Conservation (phyloP, 2,888 invertebrate genomes). For the Steinernema hermaphroditum region DNA sequence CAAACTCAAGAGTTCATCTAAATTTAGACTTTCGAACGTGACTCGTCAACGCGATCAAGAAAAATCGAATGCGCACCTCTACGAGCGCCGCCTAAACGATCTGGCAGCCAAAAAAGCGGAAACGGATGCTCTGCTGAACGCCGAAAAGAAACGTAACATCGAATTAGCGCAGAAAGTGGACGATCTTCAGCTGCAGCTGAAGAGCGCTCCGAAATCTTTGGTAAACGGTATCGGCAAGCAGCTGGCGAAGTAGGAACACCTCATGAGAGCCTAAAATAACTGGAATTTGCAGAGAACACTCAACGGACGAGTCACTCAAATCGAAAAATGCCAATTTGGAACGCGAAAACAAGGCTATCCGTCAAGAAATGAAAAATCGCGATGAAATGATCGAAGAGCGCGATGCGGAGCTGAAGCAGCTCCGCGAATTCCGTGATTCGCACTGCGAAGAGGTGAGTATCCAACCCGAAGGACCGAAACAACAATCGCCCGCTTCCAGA, state of each 20-base stretch:
- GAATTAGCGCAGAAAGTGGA: conserved; percentile 7
- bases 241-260: background rate
- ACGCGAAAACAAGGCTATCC: conserved; percentile 33
- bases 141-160: background rate
- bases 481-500: conserved; percentile 38
- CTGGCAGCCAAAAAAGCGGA: background rate
- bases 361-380: conserved; percentile 34
- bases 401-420: conserved; percentile 72
- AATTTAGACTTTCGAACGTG: conserved; percentile 76
- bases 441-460: conserved; percentile 36
- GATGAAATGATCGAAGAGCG: conserved; percentile 74
- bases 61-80: conserved; percentile 76
- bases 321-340: conserved; percentile 19
- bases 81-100: conserved; percentile 58
- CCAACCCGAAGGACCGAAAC: too few relatives aligned
- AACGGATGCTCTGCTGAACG: background rate
- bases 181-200: conserved; percentile 14
- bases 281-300: background rate
- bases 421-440: conserved; percentile 71
- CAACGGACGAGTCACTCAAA: background rate
- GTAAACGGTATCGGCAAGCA: background rate
- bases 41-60: conserved; percentile 78
- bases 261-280: background rate
- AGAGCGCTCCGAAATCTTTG: background rate
- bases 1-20: background rate